Evolutionary conservation across 2,888 invertebrate genomes (phyloP).

Genomic region (Sesia apiformis): DNA sequence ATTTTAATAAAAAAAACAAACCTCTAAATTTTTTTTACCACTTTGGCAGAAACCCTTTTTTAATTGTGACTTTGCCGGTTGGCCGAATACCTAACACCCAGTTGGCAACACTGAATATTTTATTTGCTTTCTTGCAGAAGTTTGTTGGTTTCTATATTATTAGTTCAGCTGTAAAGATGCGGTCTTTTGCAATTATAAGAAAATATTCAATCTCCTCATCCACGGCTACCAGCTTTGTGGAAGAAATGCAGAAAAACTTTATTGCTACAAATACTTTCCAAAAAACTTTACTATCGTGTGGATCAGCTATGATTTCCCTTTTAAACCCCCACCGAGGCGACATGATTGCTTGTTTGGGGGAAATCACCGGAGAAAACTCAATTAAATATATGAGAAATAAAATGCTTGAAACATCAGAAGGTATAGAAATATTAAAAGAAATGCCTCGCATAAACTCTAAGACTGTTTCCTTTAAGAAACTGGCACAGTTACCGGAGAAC

Average conservation of each 20-base stretch:
- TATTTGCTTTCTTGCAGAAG: too few relatives aligned
- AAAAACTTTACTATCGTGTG: slow-evolving; percentile 83
- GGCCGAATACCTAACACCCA: too few relatives aligned
- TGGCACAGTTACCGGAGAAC: slow-evolving; percentile 82
- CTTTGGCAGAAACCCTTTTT: too few relatives aligned
- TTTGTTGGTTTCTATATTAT: too few relatives aligned
- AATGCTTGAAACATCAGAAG: slow-evolving; percentile 87
- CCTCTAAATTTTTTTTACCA: too few relatives aligned
- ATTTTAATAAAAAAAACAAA: too few relatives aligned
- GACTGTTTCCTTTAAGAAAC: slow-evolving; percentile 82
- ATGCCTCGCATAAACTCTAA: slow-evolving; percentile 91
- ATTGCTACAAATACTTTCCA: slow-evolving; percentile 82
- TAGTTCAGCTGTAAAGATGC: too few relatives aligned
- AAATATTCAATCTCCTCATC: slow-evolving; percentile 16
- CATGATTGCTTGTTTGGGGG: slow-evolving; percentile 96
- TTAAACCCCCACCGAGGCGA: slow-evolving; percentile 88
- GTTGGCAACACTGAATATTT: too few relatives aligned
- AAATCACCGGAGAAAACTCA: slow-evolving; percentile 87
- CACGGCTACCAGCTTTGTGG: slow-evolving; percentile 55
- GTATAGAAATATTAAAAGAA: slow-evolving; percentile 81
- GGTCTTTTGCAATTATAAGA: slow-evolving; percentile 9
- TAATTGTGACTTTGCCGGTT: too few relatives aligned
- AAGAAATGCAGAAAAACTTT: slow-evolving; percentile 77
- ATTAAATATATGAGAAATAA: slow-evolving; percentile 80
- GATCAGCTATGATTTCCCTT: slow-evolving; percentile 89